Base-by-base conservation (phyloP, 2,113 vertebrate genomes). In the Anser cygnoides region DNA sequence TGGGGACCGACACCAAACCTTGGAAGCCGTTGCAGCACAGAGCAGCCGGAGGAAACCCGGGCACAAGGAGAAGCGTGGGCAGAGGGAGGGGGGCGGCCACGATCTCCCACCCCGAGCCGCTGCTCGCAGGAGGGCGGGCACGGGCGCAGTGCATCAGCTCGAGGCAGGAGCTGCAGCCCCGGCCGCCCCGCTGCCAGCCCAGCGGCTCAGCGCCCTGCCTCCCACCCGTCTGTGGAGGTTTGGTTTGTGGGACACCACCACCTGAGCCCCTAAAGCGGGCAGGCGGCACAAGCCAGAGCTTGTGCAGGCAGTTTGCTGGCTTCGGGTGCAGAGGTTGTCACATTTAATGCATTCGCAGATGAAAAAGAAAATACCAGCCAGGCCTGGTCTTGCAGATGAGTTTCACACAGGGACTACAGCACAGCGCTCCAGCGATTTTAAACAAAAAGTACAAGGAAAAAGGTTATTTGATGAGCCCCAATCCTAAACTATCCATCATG, bases 401-500 rank as follows among this genome's bases (percentile, higher is more conserved):
- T 28, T 66, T 81, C 82, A 39, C 50, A 57, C 33, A 55, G 43
- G 26, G 66, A 18, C 16, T 16, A 25, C 31, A 54, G 54, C 41
- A 25, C 2, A 22, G 70, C 29, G 31, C 35, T 43, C 9, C 16
- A 37, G 19, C 11, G 66, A 66, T 82, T 85, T 81, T 6, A 59
- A 70, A 63, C 6, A 23, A 52, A 74, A 31, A 43, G 43, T 2
- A 23, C n/a, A 21, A 17, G 29, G 58, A 23, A 35, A 21, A 65
- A 66, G 1, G 12, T 6, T 50, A 41, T 3, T 28, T 18, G 26
- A 39, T 5, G 37, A 8, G 26, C 14, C 39, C 43, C 16, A 29
- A 3, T 43, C n/a, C 59, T 58, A 26, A 44, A 29, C 3, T 1
- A 10, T 3, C 78, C 10, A 13, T 7, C 2, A 0, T 2, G 13